These are phyloP conservation scores for Ophthalmolycus amberensis DNA, from an alignment of 2,113 vertebrate species.

Conservation along the genomic window DNA sequence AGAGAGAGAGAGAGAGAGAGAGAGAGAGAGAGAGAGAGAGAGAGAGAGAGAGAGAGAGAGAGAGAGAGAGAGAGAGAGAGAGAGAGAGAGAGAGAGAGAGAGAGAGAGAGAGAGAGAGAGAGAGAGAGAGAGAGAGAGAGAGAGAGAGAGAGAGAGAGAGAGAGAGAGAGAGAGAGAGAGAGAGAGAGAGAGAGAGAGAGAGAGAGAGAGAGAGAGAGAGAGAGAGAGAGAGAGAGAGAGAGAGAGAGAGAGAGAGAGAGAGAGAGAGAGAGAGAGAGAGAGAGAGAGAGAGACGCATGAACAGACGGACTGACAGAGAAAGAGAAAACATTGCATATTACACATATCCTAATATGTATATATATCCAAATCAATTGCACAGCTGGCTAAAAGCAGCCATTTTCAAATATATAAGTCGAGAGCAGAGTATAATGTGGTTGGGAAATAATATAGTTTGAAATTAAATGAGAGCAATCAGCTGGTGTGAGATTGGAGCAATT, in stretches of 20 bases:
- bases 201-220: slow-evolving; percentile 6
- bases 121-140: slow-evolving; percentile 7
- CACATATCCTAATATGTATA: neutral
- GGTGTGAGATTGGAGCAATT: neutral
- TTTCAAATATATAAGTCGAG: neutral
- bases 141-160: slow-evolving; percentile 10
- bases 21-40: slow-evolving; percentile 6
- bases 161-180: slow-evolving; percentile 9
- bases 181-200: slow-evolving; percentile 9
- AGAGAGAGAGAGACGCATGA: slow-evolving; percentile 1
- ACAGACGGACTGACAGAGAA: neutral
- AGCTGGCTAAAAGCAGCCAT: neutral
- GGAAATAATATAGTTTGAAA: neutral
- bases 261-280: slow-evolving; percentile 10
- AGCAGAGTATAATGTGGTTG: neutral
- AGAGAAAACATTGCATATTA: neutral
- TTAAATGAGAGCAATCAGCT: slow-evolving; percentile 6
- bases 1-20: slow-evolving; percentile 10
- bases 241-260: slow-evolving; percentile 5
- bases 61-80: slow-evolving; percentile 6
- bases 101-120: slow-evolving; percentile 10
- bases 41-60: slow-evolving; percentile 11
- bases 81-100: slow-evolving; percentile 12
- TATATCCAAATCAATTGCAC: neutral
- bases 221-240: slow-evolving; percentile 11